Evolutionary conservation across 2,113 vertebrate genomes (phyloP).

Genomic region (Pampusana beccarii): DNA sequence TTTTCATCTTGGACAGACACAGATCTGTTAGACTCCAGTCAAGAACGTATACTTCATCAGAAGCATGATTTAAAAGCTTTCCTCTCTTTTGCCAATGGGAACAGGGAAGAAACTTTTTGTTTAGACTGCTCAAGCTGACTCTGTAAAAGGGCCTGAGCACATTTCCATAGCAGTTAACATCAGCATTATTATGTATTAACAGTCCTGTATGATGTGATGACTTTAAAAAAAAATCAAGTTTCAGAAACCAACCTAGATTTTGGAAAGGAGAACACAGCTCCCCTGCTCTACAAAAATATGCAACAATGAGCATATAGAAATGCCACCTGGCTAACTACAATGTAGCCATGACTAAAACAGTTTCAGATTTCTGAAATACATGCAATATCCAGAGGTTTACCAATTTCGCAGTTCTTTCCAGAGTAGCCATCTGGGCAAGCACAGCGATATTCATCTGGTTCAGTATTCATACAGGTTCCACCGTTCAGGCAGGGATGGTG

Average conservation of each 20-base stretch:
- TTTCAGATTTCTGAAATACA: not conserved
- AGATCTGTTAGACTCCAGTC: not conserved
- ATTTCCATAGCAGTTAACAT: not conserved
- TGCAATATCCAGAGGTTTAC: constrained; percentile 57
- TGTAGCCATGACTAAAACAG: not conserved
- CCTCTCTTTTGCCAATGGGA: not conserved
- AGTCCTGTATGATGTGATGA: not conserved
- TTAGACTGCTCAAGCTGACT: not conserved
- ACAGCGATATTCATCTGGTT: constrained; percentile 91
- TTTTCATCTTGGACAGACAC: not conserved
- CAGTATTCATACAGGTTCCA: constrained; percentile 92
- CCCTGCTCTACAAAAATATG: too few relatives aligned
- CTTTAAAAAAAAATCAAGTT: not conserved
- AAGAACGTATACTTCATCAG: not conserved
- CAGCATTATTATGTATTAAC: not conserved
- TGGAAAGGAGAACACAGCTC: not conserved
- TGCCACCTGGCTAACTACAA: not conserved
- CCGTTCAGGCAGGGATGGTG: constrained; percentile 91
- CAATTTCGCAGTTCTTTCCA: constrained; percentile 92
- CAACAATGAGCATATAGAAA: not conserved
- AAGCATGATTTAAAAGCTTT: not conserved
- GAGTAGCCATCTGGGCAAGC: constrained; percentile 91
- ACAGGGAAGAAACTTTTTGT: not conserved
- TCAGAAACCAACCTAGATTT: not conserved
- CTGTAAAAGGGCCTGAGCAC: not conserved